Evolutionary conservation across 2,113 vertebrate species (phyloP), one percentile per base, ranked within the genome.

Genomic region (Enhydra lutris): DNA sequence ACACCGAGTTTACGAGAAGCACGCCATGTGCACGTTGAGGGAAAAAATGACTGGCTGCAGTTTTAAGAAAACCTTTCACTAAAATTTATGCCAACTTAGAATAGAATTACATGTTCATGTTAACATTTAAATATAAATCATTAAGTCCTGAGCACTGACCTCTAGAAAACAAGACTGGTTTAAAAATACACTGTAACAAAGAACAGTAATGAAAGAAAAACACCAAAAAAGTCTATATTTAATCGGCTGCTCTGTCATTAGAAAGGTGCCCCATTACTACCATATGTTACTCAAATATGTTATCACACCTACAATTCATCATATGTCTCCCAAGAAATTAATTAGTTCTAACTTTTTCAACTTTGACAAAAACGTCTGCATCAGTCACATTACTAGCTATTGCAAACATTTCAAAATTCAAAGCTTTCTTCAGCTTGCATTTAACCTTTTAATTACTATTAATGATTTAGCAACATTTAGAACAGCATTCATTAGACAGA

Each of bases 241-340:
- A 99, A 99, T 98, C 98, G 98, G 98, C 98, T 99, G 98, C 97
- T 98, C 98, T 99, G 97, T 98, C 98, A 99, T 99, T 99, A 99
- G 99, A 99, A 99, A 99, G 99, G 99, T 99, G 98, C 98, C 98
- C 98, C 98, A 98, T 99, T 99, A 99, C 98, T 97, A 98, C 99
- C 99, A 99, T 99, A 99, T 99, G 99, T 99, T 99, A 98, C 98
- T 98, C 98, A 99, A 99, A 99, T 99, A 99, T 99, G 99, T 99
- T 99, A 99, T 99, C 99, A 99, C 99, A 99, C 99, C 98, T 99
- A 99, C 98, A 98, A 98, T 99, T 98, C 98, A 99, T 99, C 99
- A 98, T 98, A 99, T 99, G 99, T 99, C 99, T 99, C 98, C 98
- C 98, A 99, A 99, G 99, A 99, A 99, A 99, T 99, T 99, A 99